Conservation (phyloP, 2,888 invertebrate species). For the Eilema depressum region DNA sequence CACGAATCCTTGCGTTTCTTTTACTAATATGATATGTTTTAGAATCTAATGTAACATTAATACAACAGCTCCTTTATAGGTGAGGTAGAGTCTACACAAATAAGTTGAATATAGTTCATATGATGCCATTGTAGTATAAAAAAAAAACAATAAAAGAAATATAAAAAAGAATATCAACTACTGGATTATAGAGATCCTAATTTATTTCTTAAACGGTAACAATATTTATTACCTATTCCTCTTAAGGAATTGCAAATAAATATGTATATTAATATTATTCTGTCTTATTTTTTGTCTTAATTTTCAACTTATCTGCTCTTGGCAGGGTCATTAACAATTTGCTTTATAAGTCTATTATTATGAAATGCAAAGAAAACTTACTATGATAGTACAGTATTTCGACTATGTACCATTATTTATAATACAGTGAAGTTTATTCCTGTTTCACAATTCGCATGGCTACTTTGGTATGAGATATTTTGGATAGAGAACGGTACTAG, state of each 20-base stretch:
- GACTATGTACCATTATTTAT: background rate
- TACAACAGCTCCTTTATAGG: too few species aligned
- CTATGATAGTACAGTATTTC: background rate
- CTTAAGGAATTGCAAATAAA: constrained; percentile 12
- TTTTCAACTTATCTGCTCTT: constrained; percentile 10
- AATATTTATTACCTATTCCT: background rate
- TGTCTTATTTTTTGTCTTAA: background rate
- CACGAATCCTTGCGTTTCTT: background rate
- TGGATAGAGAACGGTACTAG: too few species aligned
- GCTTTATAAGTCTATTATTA: constrained; percentile 1
- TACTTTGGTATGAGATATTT: too few species aligned
- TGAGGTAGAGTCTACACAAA: too few species aligned
- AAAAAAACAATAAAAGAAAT: background rate
- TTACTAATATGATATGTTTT: too few species aligned
- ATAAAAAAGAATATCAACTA: background rate
- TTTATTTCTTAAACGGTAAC: background rate
- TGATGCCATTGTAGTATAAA: too few species aligned
- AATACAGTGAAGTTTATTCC: too few species aligned
- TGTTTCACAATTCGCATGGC: too few species aligned
- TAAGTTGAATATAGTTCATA: too few species aligned
- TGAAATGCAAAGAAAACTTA: background rate
- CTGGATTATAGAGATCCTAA: background rate
- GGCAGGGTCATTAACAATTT: constrained; percentile 15
- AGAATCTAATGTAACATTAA: too few species aligned
- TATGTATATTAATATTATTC: too few species aligned